Evolutionary conservation across 2,113 vertebrate species (phyloP), one percentile per base, ranked within the genome.

Genomic region (Noturus placidus): DNA sequence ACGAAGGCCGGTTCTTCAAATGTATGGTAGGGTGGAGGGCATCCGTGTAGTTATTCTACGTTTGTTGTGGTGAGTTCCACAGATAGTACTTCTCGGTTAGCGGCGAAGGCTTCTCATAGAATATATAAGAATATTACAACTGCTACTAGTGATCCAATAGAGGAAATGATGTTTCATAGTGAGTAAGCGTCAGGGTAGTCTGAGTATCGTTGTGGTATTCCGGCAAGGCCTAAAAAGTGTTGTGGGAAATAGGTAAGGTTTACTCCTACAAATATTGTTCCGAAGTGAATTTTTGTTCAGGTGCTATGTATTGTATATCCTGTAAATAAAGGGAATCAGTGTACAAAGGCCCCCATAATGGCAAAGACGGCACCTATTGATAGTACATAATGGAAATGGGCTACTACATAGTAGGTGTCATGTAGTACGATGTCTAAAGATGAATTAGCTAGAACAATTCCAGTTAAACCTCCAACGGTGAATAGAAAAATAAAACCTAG

Each of bases 381-480:
- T 33, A 86, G 5, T 0, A 86, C 85, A 25, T 86, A 77, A 5
- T 81, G 78, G 54, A 81, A 81, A 2, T 81, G 78, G 4, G 92
- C 92, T 1, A 92, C 90, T 67, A 91, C 91, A 2, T 92, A 91
- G 11, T 92, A 92, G 0, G 91, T 92, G 5, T 90, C 90, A 4
- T 92, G 92, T 0, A 92, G 63, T 0, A 91, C 65, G 20, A 92
- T 90, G 1, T 91, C 91, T 22, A 92, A 8, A 0, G 89, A 90
- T 0, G 91, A 92, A 11, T 92, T 92, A 0, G 90, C 85, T 22
- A 91, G 10, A 0, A 92, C 38, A 30, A 92, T 91, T 0, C 92
- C 91, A 1, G 91, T 92, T 0, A 92, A 57, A 0, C 92, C 88
- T 0, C 90, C 91, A 0, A 92, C 89, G 10, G 86, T 82, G 17